A percentile compares a stretch with the other conserved stretches of the same genome.
phyloP scores from a whole-genome alignment of 2,888 invertebrate genomes.

The Aelia acuminata region DNA sequence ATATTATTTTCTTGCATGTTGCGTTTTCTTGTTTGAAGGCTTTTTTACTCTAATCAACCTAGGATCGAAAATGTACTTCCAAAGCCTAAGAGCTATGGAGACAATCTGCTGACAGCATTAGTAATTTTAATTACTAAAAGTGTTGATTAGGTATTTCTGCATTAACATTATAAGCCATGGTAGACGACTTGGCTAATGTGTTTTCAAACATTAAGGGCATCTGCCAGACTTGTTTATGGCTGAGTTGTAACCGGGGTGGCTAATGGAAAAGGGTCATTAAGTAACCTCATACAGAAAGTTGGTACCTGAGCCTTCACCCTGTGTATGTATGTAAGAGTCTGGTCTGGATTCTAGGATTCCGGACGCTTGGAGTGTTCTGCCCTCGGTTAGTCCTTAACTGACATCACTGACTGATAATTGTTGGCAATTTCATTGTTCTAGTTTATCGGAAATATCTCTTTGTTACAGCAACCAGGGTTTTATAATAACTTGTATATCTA shows the following conservation, averaged over 20 bases:
- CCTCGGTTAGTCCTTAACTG: not conserved
- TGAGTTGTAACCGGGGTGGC: not conserved
- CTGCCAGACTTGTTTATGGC: constrained; percentile 7
- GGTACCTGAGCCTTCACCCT: not conserved
- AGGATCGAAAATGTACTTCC: not conserved
- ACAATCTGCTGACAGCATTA: not conserved
- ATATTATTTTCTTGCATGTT: not conserved
- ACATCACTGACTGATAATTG: not conserved
- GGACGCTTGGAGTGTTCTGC: not conserved
- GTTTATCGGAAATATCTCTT: constrained; percentile 19
- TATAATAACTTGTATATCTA: constrained; percentile 22
- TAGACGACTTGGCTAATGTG: not conserved
- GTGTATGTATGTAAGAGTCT: not conserved
- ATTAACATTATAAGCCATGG: not conserved
- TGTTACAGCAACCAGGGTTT: not conserved
- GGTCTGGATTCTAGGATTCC: not conserved
- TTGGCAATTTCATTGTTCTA: constrained; percentile 16
- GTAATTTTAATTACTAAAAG: not conserved
- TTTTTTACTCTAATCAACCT: not conserved
- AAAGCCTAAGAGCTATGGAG: not conserved
- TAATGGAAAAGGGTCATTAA: not conserved
- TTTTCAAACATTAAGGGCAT: not conserved
- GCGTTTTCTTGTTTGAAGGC: not conserved
- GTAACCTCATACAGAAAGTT: too few relatives aligned
- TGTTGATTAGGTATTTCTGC: not conserved